These are phyloP conservation scores for Hesperophylax magnus DNA, from an alignment of 1,140 invertebrate genomes.

Conservation along the genomic window DNA sequence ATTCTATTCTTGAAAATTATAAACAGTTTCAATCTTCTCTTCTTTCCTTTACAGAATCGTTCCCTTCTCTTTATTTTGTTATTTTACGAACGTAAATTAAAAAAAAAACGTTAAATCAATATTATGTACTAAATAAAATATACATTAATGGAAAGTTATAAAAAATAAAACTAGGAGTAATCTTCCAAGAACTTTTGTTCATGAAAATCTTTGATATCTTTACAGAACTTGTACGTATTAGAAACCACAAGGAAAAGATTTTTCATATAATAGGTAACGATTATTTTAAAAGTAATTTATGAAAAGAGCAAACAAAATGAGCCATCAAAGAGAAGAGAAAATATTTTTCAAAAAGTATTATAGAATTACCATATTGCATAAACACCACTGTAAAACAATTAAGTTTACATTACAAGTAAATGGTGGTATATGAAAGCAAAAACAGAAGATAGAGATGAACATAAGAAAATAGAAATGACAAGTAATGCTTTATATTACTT, in stretches of 20 bases:
- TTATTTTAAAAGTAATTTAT: no score
- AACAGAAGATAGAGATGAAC: no score
- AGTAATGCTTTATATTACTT: no score
- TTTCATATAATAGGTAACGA: no score
- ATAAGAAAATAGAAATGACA: no score
- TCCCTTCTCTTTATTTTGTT: neutral
- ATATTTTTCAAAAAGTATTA: neutral
- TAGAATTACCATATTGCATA: neutral
- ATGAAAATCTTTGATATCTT: neutral
- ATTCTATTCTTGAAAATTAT: neutral
- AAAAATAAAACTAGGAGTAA: neutral
- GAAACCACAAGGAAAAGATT: neutral
- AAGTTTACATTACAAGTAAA: no score
- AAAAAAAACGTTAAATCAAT: neutral
- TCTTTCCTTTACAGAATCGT: neutral
- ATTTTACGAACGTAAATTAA: neutral
- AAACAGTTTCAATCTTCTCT: conserved; percentile 3
- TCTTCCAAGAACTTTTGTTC: neutral
- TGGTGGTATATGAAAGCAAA: no score
- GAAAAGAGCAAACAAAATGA: neutral
- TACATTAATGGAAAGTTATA: neutral
- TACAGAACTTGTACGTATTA: neutral
- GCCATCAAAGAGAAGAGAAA: neutral
- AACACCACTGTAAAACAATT: no score
- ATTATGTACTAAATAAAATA: no score